Base-by-base conservation (phyloP, 1,140 invertebrate species). In the Teleopsis dalmanni region DNA sequence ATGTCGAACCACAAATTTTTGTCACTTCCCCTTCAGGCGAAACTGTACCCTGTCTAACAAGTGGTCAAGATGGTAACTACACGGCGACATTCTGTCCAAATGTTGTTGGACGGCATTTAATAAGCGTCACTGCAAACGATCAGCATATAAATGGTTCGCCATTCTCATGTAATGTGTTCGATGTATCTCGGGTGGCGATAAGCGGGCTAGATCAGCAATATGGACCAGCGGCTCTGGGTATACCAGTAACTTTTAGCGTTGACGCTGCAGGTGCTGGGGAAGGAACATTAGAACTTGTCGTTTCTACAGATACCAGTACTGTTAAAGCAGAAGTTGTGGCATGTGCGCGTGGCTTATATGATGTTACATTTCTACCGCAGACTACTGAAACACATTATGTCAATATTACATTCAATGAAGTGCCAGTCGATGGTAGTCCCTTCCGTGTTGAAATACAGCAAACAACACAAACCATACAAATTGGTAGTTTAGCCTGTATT, bases 381-480 rank as follows among this genome's bases (percentile, higher is more conserved):
- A 88, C 92, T 37, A 78, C 84, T 9, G 85, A 88, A 46, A 80
- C 89, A 5, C 95, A 99, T 74, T 93, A 85, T 62, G 90, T 98
- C 4, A 95, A 93, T 58, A 95, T 98, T 48, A 92, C 88, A 8
- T 98, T 98, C 72, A 98, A 98, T 61, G 93, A 95, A 53, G 88
- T 95, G 59, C 80, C 87, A 46, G 88, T 96, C 9, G 87, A 88
- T 55, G 90, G 91, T 19, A 93, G 88, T 71, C 92, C 93, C 16
- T 95, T 94, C 71, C 83, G 88, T 50, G 82, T 98, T 88, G 57
- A 99, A 84, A 76, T 99, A 85, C 59, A 97, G 76, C 67, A 99
- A 74, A 53, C 95, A 84, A 73, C 77, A 4, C 77, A 77, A 35
- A 75, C 78, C 48, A 75, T 79, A 42, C 78, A 79, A 59, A 76